Evolutionary conservation across 1,140 invertebrate genomes (phyloP), one percentile per base, ranked within the genome.

Genomic region (Heliconius hewitsoni): DNA sequence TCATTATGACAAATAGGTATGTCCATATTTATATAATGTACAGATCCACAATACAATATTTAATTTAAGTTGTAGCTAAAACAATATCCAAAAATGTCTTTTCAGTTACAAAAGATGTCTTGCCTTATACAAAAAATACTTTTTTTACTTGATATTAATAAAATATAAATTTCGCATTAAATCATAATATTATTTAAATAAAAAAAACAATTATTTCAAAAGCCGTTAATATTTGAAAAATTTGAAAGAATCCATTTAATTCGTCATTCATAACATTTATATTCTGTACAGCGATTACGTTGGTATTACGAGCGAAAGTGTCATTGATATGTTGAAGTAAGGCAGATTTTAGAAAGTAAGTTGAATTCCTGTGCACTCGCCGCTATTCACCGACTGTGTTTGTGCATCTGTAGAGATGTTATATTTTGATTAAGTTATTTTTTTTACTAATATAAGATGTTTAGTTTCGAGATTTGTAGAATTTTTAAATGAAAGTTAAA

Each of bases 311-410:
- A 84, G 87, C 77, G 91, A 92, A 92, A 92, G 91, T 92, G 90
- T 91, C 89, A 92, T 89, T 90, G 90, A 92, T 92, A 91, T 88
- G 87, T 88, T 87, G 87, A 87, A 85, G 85, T 83, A 80, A 80
- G 74, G 75, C 85, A 78, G 83, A 78, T 79, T 87, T 83, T 84
- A 86, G 87, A 87, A 87, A 88, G 85, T 86, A 80, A 76, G 27
- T 74, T 73, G 79, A 81, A 86, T 84, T 86, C 79, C 83, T 83
- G 77, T 78, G 78, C 73, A 80, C 74, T 75, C 80, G 37, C 50
- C 75, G 78, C 27, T 77, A 66, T 11, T 71, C 27, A 66, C 57
- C 42, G 39, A 19, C 37, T 76, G 74, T 52, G 50, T 52, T 52
- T 52, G 50, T 76, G 74, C 74, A 42, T 66, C 37, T 76, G 27